phyloP scores from a whole-genome alignment of 2,888 invertebrate genomes.

The Amblyteles armatorius region DNA sequence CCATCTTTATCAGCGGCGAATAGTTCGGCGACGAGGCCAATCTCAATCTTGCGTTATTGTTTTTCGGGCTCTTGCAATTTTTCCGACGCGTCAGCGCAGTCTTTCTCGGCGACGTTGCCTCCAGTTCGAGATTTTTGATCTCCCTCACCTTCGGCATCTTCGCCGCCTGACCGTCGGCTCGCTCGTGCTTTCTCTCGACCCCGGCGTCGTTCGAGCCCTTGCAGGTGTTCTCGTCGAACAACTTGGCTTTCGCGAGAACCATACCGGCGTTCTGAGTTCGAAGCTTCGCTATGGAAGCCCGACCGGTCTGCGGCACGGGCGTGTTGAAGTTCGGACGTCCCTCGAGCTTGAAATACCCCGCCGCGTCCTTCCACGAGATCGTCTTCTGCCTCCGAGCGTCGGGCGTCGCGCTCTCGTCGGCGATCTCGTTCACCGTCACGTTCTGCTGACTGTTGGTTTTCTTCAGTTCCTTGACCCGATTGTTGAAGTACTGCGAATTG shows the following conservation, averaged over 20 bases:
- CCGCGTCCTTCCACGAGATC: slow-evolving; percentile 86
- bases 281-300: slow-evolving; percentile 90
- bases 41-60: slow-evolving; percentile 65
- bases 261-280: slow-evolving; percentile 92
- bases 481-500: slow-evolving; percentile 77
- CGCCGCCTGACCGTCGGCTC: slow-evolving; percentile 45
- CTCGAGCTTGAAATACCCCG: slow-evolving; percentile 86
- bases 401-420: slow-evolving; percentile 28
- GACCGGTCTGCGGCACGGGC: slow-evolving; percentile 85
- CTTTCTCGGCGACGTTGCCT: slow-evolving; percentile 53
- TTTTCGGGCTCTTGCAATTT: slow-evolving; percentile 67
- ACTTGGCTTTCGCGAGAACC: slow-evolving; percentile 91
- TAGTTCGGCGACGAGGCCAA: slow-evolving; percentile 62
- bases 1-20: slow-evolving; percentile 73
- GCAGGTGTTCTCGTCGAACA: slow-evolving; percentile 87
- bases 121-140: slow-evolving; percentile 53
- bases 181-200: slow-evolving; percentile 11
- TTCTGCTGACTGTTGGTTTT: slow-evolving; percentile 78
- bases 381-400: slow-evolving; percentile 70
- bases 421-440: slow-evolving; percentile 52
- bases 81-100: slow-evolving; percentile 59
- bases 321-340: slow-evolving; percentile 81
- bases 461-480: slow-evolving; percentile 79
- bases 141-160: slow-evolving; percentile 52
- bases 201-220: slow-evolving; percentile 35